A percentile compares a stretch with the other conserved stretches of the same genome.
Conservation (phyloP, 2,113 vertebrate species). For the Passerina amoena region DNA sequence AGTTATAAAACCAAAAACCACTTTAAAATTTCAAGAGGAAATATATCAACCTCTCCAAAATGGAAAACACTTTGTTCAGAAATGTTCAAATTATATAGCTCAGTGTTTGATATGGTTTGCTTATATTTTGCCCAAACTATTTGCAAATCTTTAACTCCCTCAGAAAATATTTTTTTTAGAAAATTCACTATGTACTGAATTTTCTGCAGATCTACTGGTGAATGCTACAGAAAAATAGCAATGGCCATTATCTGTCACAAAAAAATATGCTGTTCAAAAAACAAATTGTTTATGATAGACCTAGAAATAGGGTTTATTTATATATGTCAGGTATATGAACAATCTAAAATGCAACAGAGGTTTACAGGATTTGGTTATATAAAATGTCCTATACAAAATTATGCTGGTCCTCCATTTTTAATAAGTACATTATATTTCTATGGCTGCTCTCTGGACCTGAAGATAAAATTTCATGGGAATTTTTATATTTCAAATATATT, state of each 20-base stretch:
- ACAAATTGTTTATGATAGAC: not conserved
- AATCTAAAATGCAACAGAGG: not conserved
- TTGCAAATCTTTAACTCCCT: not conserved
- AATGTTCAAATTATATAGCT: not conserved
- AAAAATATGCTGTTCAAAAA: not conserved
- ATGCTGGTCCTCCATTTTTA: not conserved
- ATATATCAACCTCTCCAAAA: not conserved
- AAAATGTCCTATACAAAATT: not conserved
- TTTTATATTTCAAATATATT: not conserved
- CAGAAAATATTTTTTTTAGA: not conserved
- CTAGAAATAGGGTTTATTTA: not conserved
- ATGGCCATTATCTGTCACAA: not conserved
- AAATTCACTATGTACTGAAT: not conserved
- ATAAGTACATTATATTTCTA: no score
- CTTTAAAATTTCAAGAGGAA: not conserved
- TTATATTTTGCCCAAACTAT: not conserved
- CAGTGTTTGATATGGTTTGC: rapidly evolving
- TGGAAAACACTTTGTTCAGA: not conserved
- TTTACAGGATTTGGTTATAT: not conserved
- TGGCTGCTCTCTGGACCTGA: not conserved
- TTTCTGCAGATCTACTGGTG: not conserved
- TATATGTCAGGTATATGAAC: not conserved
- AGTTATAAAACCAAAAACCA: not conserved
- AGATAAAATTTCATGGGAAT: not conserved
- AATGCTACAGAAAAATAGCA: not conserved